Evolutionary conservation across 2,113 vertebrate genomes (phyloP), one percentile per base, ranked within the genome.

Genomic region (Ariopsis seemanni): DNA sequence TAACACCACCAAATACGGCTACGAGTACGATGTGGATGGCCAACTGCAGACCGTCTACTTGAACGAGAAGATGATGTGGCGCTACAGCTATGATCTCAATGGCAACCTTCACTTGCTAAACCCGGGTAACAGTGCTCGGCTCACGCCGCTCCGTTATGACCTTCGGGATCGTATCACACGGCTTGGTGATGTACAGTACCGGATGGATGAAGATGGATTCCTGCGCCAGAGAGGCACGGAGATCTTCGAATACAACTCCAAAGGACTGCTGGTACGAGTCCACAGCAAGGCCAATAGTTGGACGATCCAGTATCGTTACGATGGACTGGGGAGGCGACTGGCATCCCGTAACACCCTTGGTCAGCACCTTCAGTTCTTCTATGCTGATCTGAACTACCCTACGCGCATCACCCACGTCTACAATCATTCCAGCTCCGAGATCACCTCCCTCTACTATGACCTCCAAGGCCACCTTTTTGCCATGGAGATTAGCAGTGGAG

Each of bases 401-500:
- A 99, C 97, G 18, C 96, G 98, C 89, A 98, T 99, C 90, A 99
- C 98, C 5, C 98, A 99, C 0, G 97, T 99, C 3, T 99, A 99
- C 84, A 99, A 99, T 92, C 98, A 99, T 90, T 99, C 98, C 0
- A 99, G 97, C 92, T 99, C 98, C 0, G 98, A 99, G 94, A 99
- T 99, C 90, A 99, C 98, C 0, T 99, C 98, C 67, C 96, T 99
- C 5, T 99, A 99, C 91, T 99, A 99, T 2, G 98, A 99, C 85
- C 94, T 99, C 83, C 98, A 99, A 93, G 98, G 98, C 55, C 98
- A 99, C 71, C 96, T 99, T 80, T 99, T 99, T 90, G 98, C 98
- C 9, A 99, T 99, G 98, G 98, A 99, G 91, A 98, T 99, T 90
- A 99, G 98, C 94, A 99, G 98, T 4, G 98, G 98, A 30, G 98